Conservation (phyloP, 2,113 vertebrate species). For the Orthonyx spaldingii region DNA sequence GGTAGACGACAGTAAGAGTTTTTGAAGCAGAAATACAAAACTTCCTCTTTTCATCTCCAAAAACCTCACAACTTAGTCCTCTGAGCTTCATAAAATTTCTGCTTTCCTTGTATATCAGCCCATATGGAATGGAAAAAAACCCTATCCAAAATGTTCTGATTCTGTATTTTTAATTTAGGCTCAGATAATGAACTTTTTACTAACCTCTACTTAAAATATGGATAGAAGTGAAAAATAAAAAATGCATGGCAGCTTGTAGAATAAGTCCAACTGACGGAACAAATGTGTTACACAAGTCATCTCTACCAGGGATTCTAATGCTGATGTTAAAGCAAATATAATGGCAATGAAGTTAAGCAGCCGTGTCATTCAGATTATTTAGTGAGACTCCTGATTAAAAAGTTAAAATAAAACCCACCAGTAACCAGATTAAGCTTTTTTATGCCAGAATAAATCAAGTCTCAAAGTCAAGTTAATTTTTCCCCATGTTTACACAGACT, state of each 20-base stretch:
- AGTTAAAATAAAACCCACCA: neutral
- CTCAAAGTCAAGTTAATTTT: neutral
- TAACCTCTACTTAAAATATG: neutral
- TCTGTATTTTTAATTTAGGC: neutral
- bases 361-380: neutral
- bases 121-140: neutral
- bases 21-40: neutral
- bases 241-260: neutral
- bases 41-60: neutral
- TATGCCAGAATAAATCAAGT: neutral
- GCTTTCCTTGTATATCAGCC: neutral
- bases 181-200: neutral
- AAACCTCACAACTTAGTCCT: neutral
- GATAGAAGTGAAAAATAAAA: neutral
- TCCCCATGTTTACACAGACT: neutral
- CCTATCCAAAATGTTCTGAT: fast-evolving
- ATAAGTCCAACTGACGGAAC: neutral
- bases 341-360: neutral
- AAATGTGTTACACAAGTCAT: neutral
- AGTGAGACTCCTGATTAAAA: neutral
- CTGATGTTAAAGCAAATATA: neutral
- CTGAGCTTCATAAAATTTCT: neutral
- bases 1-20: neutral
- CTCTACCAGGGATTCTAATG: neutral
- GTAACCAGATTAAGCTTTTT: neutral